Percentiles rank a stretch among this genome's conserved stretches.
Evolutionary conservation across 2,888 invertebrate genomes (phyloP).

Genomic region (Pasiphila rectangulata): DNA sequence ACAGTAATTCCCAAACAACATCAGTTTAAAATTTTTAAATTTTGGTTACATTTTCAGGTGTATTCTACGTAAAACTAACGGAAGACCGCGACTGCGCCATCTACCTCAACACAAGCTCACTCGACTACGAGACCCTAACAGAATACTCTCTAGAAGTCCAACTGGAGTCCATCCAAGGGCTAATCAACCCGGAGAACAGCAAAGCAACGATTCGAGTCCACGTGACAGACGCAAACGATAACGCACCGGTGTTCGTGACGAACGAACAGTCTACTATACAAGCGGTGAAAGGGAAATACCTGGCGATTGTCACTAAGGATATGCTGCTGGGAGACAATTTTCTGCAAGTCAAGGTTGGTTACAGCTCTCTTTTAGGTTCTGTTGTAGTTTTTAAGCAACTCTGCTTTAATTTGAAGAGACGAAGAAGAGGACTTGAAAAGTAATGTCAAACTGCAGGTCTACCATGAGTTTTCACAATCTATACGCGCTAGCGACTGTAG

Average conservation of each 20-base stretch:
- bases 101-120: conserved; percentile 83
- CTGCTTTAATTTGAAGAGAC: no score
- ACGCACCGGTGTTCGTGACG: conserved; percentile 90
- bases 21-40: no score
- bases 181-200: conserved; percentile 88
- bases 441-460: no score
- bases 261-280: conserved; percentile 80
- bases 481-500: no score
- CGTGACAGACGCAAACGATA: conserved; percentile 94
- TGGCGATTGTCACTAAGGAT: conserved; percentile 87
- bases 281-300: conserved; percentile 86
- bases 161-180: conserved; percentile 89
- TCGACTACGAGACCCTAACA: conserved; percentile 90
- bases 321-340: conserved; percentile 88
- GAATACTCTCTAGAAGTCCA: conserved; percentile 88
- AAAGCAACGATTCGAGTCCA: conserved; percentile 89
- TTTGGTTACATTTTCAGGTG: conserved; percentile 66
- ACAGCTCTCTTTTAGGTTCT: not conserved
- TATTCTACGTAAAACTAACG: conserved; percentile 87
- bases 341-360: conserved; percentile 85
- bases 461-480: no score
- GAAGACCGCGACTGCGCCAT: conserved; percentile 92
- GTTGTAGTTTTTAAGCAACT: not conserved
- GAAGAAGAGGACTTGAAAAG: no score
- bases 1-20: no score